Percentiles rank a stretch among this genome's conserved stretches.
Evolutionary conservation across 2,113 vertebrate species (phyloP).

Genomic region (Bos indicus): DNA sequence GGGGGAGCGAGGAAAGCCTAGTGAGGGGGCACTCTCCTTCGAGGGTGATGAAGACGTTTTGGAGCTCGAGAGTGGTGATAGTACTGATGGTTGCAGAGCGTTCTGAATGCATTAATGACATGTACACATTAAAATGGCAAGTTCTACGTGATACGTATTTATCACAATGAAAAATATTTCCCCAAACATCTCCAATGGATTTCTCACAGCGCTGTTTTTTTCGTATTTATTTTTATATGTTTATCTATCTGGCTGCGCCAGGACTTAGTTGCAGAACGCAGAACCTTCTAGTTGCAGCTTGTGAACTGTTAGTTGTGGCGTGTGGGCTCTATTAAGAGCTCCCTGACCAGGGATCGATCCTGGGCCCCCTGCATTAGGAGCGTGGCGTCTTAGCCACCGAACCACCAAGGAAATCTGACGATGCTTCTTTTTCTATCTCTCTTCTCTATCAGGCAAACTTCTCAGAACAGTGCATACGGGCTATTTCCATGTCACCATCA

Average conservation of each 20-base stretch:
- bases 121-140: no score
- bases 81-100: rapidly evolving
- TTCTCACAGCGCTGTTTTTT: background rate
- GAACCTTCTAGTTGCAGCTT: background rate
- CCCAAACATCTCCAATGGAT: background rate
- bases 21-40: rapidly evolving
- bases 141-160: background rate
- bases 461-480: background rate
- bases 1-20: rapidly evolving
- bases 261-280: background rate
- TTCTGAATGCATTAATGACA: background rate
- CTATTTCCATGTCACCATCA: background rate
- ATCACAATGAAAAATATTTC: background rate
- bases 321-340: background rate
- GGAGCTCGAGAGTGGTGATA: background rate
- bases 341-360: background rate
- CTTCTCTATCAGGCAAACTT: background rate
- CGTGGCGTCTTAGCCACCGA: background rate
- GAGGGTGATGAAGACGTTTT: background rate
- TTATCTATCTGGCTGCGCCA: background rate
- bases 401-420: background rate
- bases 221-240: background rate
- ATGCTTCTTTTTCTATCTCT: background rate
- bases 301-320: background rate
- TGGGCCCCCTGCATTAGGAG: background rate